phyloP scores from a whole-genome alignment of 2,113 vertebrate genomes.

The Herpetotheres cachinnans region DNA sequence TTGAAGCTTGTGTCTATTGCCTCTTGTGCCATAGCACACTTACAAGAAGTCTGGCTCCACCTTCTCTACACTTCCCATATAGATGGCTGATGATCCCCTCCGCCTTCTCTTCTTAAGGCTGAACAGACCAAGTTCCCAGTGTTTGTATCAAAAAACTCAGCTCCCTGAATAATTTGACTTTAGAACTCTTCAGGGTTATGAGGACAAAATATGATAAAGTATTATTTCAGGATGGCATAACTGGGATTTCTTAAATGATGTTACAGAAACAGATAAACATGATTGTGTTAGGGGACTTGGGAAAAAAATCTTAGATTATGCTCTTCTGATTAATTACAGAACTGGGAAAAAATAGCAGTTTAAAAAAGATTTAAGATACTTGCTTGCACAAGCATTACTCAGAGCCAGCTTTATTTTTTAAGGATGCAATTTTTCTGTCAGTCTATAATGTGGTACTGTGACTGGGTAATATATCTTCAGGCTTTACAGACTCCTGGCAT shows the following conservation, averaged over 20 bases:
- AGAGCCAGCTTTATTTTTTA: constrained; percentile 59
- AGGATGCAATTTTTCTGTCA: constrained; percentile 61
- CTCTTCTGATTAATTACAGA: constrained; percentile 55
- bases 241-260: constrained; percentile 47
- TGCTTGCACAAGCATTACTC: constrained; percentile 55
- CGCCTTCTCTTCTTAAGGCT: neutral
- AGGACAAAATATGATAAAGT: constrained; percentile 18
- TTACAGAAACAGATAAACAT: constrained; percentile 42
- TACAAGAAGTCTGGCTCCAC: neutral
- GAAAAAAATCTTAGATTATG: constrained; percentile 19
- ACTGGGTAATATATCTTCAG: constrained; percentile 52
- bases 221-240: constrained; percentile 5
- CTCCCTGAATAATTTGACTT: neutral
- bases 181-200: neutral
- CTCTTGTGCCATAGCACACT: neutral
- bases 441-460: constrained; percentile 53
- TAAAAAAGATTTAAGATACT: constrained; percentile 60
- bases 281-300: constrained; percentile 38
- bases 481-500: constrained; percentile 32
- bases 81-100: neutral
- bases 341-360: constrained; percentile 44
- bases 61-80: neutral
- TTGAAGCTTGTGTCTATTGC: neutral
- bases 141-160: neutral
- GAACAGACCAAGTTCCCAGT: neutral